phyloP scores from a whole-genome alignment of 2,888 invertebrate species.

The Bugulina stolonifera region DNA sequence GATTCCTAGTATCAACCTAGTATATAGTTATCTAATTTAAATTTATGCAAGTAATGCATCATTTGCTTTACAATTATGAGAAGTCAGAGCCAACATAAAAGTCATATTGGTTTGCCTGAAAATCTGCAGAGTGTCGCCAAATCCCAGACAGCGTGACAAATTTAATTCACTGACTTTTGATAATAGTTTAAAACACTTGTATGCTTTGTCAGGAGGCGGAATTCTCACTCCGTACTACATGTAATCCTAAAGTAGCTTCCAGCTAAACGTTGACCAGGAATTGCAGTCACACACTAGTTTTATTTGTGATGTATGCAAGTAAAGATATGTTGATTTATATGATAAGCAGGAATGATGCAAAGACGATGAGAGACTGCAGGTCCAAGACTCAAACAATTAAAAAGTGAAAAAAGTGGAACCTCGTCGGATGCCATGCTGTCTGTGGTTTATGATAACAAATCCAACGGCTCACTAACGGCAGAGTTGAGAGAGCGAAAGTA shows the following conservation, averaged over 20 bases:
- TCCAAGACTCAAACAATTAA: neutral
- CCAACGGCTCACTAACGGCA: neutral
- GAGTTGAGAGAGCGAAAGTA: neutral
- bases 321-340: no score
- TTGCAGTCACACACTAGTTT: no score
- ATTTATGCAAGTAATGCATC: slow-evolving; percentile 22
- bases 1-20: neutral
- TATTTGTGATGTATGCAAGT: no score
- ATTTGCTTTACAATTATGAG: slow-evolving; percentile 15
- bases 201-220: neutral
- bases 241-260: neutral
- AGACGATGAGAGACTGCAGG: no score
- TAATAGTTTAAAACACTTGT: neutral
- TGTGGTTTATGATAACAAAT: neutral
- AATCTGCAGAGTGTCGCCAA: neutral
- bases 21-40: slow-evolving; percentile 16
- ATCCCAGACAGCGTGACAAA: slow-evolving; percentile 19
- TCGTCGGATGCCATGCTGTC: neutral
- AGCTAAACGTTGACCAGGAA: neutral
- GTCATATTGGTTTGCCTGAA: slow-evolving; percentile 14
- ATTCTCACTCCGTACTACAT: neutral
- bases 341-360: no score
- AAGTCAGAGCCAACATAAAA: slow-evolving; percentile 16
- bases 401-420: neutral
- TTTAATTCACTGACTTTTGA: neutral